Conservation (phyloP, 1,140 invertebrate species). For the Drosophila nigrodunni region DNA sequence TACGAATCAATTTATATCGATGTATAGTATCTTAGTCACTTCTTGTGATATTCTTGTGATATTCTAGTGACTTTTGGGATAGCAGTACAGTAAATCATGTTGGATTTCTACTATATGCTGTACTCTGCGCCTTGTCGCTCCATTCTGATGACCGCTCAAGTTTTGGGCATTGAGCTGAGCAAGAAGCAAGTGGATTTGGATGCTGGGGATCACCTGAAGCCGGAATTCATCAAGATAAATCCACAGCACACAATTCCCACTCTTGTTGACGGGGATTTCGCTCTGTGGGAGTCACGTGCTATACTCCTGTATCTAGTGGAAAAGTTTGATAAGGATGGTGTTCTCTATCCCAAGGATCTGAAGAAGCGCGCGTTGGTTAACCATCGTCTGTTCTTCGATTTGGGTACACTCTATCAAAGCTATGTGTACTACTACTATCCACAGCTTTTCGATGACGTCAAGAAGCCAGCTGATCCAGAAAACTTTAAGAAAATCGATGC, state of each 20-base stretch:
- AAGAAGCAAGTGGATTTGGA: slow-evolving; percentile 88
- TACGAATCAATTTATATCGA: too few relatives aligned
- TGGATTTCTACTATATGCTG: slow-evolving; percentile 88
- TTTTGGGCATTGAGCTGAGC: slow-evolving; percentile 89
- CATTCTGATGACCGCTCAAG: slow-evolving; percentile 88
- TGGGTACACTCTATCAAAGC: slow-evolving; percentile 87
- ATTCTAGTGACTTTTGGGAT: too few relatives aligned
- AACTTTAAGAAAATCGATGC: slow-evolving; percentile 88
- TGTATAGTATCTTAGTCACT: too few relatives aligned
- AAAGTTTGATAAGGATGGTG: slow-evolving; percentile 88
- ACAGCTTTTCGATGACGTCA: slow-evolving; percentile 86
- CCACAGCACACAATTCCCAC: slow-evolving; percentile 87
- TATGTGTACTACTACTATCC: slow-evolving; percentile 89
- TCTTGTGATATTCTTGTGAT: too few relatives aligned
- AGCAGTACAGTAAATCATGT: slow-evolving; percentile 24
- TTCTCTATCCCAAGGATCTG: slow-evolving; percentile 88
- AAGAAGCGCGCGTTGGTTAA: slow-evolving; percentile 89
- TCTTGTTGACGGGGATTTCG: slow-evolving; percentile 88
- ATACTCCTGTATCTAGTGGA: slow-evolving; percentile 89
- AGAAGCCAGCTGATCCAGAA: slow-evolving; percentile 86
- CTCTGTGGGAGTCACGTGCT: slow-evolving; percentile 89
- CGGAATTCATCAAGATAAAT: slow-evolving; percentile 88
- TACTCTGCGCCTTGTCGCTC: slow-evolving; percentile 89
- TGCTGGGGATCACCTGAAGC: slow-evolving; percentile 88
- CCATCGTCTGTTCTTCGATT: slow-evolving; percentile 90